phyloP scores from a whole-genome alignment of 2,888 invertebrate species.

The Cotesia congregata region DNA sequence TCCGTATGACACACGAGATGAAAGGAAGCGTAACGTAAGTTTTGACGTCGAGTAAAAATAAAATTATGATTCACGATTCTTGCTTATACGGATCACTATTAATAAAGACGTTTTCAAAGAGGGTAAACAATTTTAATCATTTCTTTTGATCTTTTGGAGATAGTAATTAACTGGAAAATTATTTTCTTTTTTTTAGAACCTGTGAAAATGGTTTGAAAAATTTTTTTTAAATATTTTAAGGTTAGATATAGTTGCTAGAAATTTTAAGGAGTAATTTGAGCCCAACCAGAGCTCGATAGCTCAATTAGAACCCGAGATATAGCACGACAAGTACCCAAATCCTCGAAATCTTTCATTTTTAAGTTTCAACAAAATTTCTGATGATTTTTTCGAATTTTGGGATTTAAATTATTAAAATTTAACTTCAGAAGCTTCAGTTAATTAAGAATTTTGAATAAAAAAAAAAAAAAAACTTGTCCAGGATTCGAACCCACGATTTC shows the following conservation, averaged over 20 bases:
- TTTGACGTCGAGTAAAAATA: slow-evolving; percentile 49
- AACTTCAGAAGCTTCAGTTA: too few species aligned
- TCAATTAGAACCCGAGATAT: background rate
- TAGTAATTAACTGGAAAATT: too few species aligned
- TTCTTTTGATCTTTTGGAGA: too few species aligned
- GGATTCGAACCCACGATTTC: background rate
- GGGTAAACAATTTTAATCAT: background rate
- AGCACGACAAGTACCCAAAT: background rate
- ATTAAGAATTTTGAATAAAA: background rate
- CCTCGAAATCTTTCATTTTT: too few species aligned
- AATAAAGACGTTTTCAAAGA: slow-evolving; percentile 51
- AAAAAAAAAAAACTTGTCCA: background rate
- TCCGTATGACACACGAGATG: slow-evolving; percentile 49
- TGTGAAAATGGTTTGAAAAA: too few species aligned
- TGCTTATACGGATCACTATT: slow-evolving; percentile 48
- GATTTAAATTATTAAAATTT: too few species aligned
- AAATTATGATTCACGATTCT: slow-evolving; percentile 49
- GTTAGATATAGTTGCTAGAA: too few species aligned
- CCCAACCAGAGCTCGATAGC: background rate
- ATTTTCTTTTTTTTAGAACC: too few species aligned
- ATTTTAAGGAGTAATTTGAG: too few species aligned
- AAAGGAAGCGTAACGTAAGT: slow-evolving; percentile 48
- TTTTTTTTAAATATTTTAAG: too few species aligned
- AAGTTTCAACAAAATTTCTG: too few species aligned
- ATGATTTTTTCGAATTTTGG: too few species aligned